Evolutionary conservation across 2,797 vertebrate genomes (phyloP).

Genomic region (Steatocranus sp.): DNA sequence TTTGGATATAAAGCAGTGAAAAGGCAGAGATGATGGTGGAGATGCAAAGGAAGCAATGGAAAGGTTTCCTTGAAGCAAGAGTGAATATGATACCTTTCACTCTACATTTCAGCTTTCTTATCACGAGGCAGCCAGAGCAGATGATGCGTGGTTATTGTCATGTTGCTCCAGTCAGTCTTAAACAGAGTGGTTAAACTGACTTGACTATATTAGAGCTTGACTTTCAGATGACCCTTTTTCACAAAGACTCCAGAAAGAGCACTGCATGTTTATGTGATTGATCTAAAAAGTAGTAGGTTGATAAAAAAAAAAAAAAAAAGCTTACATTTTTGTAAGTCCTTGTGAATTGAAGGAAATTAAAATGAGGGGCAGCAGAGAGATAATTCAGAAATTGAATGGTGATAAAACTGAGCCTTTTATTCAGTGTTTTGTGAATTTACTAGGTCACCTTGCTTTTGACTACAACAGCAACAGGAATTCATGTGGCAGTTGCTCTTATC

Average conservation of each 20-base stretch:
- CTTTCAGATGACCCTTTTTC: neutral
- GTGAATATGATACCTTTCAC: conserved; percentile 32
- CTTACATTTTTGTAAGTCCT: neutral
- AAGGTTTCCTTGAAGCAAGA: conserved; percentile 4
- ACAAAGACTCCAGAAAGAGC: neutral
- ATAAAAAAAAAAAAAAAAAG: neutral
- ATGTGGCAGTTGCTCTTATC: conserved; percentile 4
- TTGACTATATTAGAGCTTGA: conserved; percentile 12
- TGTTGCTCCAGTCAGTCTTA: conserved; percentile 25
- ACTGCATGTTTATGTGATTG: conserved; percentile 6
- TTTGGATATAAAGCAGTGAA: neutral
- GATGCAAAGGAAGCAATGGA: neutral
- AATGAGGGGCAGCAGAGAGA: conserved; percentile 29
- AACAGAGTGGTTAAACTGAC: conserved; percentile 8
- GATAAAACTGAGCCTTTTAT: conserved; percentile 33
- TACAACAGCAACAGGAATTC: conserved; percentile 24
- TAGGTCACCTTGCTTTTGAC: conserved; percentile 51
- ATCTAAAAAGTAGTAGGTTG: neutral
- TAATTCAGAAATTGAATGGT: conserved; percentile 35
- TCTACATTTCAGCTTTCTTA: conserved; percentile 11
- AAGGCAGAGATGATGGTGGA: neutral
- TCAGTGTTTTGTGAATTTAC: conserved; percentile 31
- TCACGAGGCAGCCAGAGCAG: neutral
- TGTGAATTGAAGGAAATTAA: conserved; percentile 28
- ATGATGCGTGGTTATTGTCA: conserved; percentile 27